Base-by-base conservation (phyloP, 2,113 vertebrate genomes). In the Ageneiosus marmoratus region DNA sequence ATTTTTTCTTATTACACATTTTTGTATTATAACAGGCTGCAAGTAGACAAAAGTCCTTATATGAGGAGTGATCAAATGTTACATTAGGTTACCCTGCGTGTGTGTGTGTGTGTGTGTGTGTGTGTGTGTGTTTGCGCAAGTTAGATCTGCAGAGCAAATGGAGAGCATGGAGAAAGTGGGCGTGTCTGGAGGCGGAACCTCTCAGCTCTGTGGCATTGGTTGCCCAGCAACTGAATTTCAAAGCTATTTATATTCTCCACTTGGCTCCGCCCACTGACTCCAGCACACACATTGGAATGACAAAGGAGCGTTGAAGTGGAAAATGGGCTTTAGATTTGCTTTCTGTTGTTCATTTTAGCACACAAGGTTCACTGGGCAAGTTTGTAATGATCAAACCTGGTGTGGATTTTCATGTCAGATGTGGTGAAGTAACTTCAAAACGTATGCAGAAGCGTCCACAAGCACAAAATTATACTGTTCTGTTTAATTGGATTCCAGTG, bases 211-310 rank as follows among this genome's bases (percentile, higher is more conserved):
- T 94, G 93, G 94, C 94, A 94, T 94, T 92, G 87, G 94, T 95
- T 94, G 94, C 94, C 93, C 94, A 91, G 94, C 94, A 94, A 95
- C 94, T 91, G 91, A 87, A 90, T 90, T 91, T 92, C 89, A 91
- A 92, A 92, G 92, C 94, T 95, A 94, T 95, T 95, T 95, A 94
- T 95, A 94, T 90, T 81, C 78, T 82, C 82, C 60, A 37, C 79
- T 79, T 41, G 69, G 75, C 86, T 65, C 86, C 88, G 87, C 93
- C 93, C 91, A 92, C 91, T 89, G 87, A 91, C 91, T 91, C 84
- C 81, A 82, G 89, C 72, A 65, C 75, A 51, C 77, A 69, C 27
- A 8, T 32, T 2, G 20, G 81, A 67, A 70, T 24, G 27, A 82
- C 72, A 84, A 67, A 92, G 85, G 88, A 83, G 80, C 65, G 87